Evolutionary conservation across 2,888 invertebrate species (phyloP), one percentile per base, ranked within the genome.

Genomic region (Ennomos quercinarius): DNA sequence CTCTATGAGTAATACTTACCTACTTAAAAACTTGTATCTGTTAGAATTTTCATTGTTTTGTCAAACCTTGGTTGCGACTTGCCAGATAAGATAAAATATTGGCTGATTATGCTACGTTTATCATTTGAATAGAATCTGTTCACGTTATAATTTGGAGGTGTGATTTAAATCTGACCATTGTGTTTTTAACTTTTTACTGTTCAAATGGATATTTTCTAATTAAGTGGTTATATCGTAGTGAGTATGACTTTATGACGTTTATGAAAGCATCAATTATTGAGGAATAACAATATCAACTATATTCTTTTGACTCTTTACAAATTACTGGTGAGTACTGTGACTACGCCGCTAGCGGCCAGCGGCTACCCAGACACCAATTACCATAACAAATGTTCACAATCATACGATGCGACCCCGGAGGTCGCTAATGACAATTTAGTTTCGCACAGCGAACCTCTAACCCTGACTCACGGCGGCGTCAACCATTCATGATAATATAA

Each of bases 11-110:
- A 78, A 77, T 3, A 17, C 27, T 1, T 4, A 17, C 17, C 17
- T 78, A 67, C 68, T 58, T 71, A 64, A 61, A 77, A 77, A 78
- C 73, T 74, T 61, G 68, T 77, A 70, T 72, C 61, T 70, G 63
- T 62, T 72, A 77, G 71, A 80, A 73, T 81, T 80, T 79, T 78
- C 78, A 83, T 85, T 87, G 86, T 85, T 73, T 80, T 67, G n/a
- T 66, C 61, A 57, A 81, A 74, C 78, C 82, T 83, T 83, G 70
- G 53, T 50, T 62, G 72, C 37, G 42, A 6, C 27, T 27, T 27
- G 27, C 27, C 27, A 74, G 89, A 87, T 87, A 86, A 87, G 86
- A 87, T 85, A 83, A 77, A 71, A 64, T 60, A 67, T 63, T 72
- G 58, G 66, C 67, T 72, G 73, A 74, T 77, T 74, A 66, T 70